Evolutionary conservation across 1,140 invertebrate genomes (phyloP).

Genomic region (Arion vulgaris): DNA sequence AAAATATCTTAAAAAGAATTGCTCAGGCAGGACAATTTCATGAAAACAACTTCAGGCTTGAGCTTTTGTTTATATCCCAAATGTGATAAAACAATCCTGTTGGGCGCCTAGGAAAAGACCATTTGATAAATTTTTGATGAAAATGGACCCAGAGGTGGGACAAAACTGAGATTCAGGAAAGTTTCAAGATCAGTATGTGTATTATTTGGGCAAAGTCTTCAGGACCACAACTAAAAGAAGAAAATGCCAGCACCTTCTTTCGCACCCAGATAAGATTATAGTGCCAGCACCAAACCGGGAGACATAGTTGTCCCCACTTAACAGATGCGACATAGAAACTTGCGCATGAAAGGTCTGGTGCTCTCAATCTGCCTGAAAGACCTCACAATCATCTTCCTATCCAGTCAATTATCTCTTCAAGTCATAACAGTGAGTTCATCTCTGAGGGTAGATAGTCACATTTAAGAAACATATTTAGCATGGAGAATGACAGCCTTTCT

Average conservation of each 20-base stretch:
- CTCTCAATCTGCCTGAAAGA: conserved; percentile 32
- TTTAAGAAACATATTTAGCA: conserved; percentile 66
- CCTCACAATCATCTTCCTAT: conserved; percentile 10
- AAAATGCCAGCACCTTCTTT: conserved; percentile 33
- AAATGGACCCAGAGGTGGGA: conserved; percentile 54
- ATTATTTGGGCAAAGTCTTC: conserved; percentile 64
- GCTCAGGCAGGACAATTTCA: conserved; percentile 35
- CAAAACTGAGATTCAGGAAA: conserved; percentile 68
- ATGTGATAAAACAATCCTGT: conserved; percentile 35
- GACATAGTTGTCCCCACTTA: conserved; percentile 68
- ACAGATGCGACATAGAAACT: conserved; percentile 67
- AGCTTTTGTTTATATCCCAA: neutral
- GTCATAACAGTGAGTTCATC: conserved; percentile 34
- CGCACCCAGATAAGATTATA: conserved; percentile 50
- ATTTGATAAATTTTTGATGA: conserved; percentile 50
- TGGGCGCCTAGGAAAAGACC: conserved; percentile 40
- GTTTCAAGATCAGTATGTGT: conserved; percentile 68
- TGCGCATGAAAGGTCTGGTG: conserved; percentile 49
- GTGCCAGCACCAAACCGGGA: conserved; percentile 60
- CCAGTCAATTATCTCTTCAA: neutral
- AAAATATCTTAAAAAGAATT: conserved; percentile 46
- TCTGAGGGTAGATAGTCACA: conserved; percentile 61
- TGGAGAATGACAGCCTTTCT: conserved; percentile 59
- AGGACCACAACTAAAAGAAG: conserved; percentile 56
- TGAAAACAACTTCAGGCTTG: conserved; percentile 5